phyloP scores from a whole-genome alignment of 1,140 invertebrate species.

The Macrosteles quadrilineatus region DNA sequence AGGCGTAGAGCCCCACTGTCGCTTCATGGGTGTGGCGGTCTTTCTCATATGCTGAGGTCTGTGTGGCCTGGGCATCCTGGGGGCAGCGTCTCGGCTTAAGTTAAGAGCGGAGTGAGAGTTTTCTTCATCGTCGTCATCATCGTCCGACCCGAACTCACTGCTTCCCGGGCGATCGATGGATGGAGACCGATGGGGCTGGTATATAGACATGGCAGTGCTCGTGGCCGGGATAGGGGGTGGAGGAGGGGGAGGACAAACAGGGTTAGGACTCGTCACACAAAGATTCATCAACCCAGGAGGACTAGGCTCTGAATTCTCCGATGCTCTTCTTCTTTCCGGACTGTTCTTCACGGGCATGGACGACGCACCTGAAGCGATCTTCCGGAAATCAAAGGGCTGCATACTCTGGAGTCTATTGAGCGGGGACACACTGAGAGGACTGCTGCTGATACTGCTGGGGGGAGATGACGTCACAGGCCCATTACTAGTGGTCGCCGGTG shows the following conservation, averaged over 20 bases:
- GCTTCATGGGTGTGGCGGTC: constrained; percentile 83
- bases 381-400: constrained; percentile 92
- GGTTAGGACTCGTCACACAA: constrained; percentile 51
- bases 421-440: constrained; percentile 67
- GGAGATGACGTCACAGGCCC: constrained; percentile 47
- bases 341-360: constrained; percentile 37
- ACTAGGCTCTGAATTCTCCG: constrained; percentile 54
- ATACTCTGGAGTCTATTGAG: constrained; percentile 89
- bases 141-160: constrained; percentile 61
- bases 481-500: constrained; percentile 51
- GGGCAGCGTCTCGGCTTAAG: constrained; percentile 56
- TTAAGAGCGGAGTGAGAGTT: constrained; percentile 68
- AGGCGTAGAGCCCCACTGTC: constrained; percentile 76
- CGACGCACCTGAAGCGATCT: constrained; percentile 60
- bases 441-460: constrained; percentile 51
- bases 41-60: constrained; percentile 59
- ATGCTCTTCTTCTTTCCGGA: constrained; percentile 53
- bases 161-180: constrained; percentile 50
- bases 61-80: constrained; percentile 38
- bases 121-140: constrained; percentile 64
- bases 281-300: constrained; percentile 61
- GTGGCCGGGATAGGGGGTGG: constrained; percentile 35
- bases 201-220: constrained; percentile 49
- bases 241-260: constrained; percentile 43
- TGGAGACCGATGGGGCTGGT: constrained; percentile 40